Conservation (phyloP, 92 coral and sea anemone species). For the Siderastrea radians region DNA sequence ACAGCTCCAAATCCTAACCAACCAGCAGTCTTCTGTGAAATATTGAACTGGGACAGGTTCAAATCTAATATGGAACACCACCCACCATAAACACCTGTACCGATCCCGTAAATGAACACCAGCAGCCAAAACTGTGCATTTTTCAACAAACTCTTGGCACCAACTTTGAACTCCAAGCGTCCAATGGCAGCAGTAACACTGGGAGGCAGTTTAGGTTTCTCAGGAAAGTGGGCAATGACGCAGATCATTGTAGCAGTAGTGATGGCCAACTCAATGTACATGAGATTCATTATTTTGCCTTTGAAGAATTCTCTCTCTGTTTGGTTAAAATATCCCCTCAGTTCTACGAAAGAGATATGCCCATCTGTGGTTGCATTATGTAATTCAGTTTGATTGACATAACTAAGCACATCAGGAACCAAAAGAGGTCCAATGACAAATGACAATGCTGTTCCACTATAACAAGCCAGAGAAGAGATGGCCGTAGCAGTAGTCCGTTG, state of each 20-base stretch:
- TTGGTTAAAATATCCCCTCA: constrained; percentile 65
- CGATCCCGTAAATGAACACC: constrained; percentile 86
- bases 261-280: constrained; percentile 87
- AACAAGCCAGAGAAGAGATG: constrained; percentile 90
- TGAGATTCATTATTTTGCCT: constrained; percentile 74
- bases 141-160: constrained; percentile 79
- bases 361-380: neutral
- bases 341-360: constrained; percentile 2
- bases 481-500: constrained; percentile 99
- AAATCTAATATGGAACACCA: constrained; percentile 95
- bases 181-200: constrained; percentile 97
- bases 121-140: constrained; percentile 90
- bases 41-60: constrained; percentile 82
- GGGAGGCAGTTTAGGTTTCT: constrained; percentile 89
- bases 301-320: constrained; percentile 62
- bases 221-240: constrained; percentile 86
- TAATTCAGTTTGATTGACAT: constrained; percentile 7
- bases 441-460: constrained; percentile 92
- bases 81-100: constrained; percentile 96
- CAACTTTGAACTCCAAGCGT: constrained; percentile 86
- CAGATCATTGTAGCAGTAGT: constrained; percentile 70
- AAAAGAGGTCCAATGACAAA: constrained; percentile 88
- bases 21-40: constrained; percentile 87
- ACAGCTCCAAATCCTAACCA: constrained; percentile 97
- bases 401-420: constrained; percentile 76